phyloP scores from a whole-genome alignment of 1,140 invertebrate genomes.

The Batillaria attramentaria region DNA sequence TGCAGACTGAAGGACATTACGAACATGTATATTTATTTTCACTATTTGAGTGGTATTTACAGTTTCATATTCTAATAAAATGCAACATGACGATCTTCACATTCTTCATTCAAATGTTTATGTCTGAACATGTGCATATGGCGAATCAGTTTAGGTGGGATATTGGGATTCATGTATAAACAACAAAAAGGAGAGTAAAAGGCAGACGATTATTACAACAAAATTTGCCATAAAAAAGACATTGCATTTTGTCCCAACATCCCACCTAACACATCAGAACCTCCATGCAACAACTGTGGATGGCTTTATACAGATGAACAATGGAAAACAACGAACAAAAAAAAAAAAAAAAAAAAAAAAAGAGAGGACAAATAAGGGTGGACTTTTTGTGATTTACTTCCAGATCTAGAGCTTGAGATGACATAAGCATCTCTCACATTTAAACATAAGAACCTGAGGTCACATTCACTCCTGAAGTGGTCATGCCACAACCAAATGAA shows the following conservation, averaged over 20 bases:
- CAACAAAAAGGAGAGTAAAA: slow-evolving; percentile 14
- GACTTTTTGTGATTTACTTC: background rate
- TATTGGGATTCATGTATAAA: slow-evolving; percentile 19
- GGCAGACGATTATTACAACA: slow-evolving; percentile 13
- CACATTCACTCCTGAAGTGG: slow-evolving; percentile 6
- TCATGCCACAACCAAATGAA: no score
- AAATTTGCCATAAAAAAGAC: slow-evolving; percentile 8
- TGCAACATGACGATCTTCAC: background rate
- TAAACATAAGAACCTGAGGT: background rate
- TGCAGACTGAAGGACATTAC: no score
- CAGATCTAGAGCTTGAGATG: background rate
- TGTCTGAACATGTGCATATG: slow-evolving; percentile 7
- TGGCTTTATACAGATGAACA: slow-evolving; percentile 25
- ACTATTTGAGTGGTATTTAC: slow-evolving; percentile 23
- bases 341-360: background rate
- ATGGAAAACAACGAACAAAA: background rate
- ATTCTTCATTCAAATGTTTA: slow-evolving; percentile 1
- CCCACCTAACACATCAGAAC: slow-evolving; percentile 1
- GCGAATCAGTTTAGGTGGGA: background rate
- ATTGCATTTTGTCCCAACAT: slow-evolving; percentile 17
- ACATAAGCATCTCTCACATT: slow-evolving; percentile 9
- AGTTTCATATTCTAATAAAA: slow-evolving; percentile 21
- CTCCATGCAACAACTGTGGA: slow-evolving; percentile 6
- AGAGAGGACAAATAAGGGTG: background rate
- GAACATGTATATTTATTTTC: slow-evolving; percentile 28